Percentiles rank a stretch among this genome's conserved stretches.
Conservation (phyloP, 1,140 invertebrate genomes). For the Caenorhabditis brenneri region DNA sequence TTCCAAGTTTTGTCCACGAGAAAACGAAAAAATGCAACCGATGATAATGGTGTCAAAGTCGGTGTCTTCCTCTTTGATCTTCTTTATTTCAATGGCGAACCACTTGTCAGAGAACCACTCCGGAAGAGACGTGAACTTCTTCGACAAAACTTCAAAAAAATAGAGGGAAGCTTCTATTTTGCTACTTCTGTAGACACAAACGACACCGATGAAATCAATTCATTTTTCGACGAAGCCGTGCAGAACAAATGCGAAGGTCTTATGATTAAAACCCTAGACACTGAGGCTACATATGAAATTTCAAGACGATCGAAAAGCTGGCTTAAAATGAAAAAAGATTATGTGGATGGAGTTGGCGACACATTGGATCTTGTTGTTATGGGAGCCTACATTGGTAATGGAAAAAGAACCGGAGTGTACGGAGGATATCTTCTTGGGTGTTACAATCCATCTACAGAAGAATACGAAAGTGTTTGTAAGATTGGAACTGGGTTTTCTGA, state of each 20-base stretch:
- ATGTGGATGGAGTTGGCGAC: slow-evolving; percentile 91
- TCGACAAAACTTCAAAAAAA: slow-evolving; percentile 72
- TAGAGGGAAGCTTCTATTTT: slow-evolving; percentile 85
- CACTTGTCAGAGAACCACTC: slow-evolving; percentile 84
- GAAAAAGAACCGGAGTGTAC: slow-evolving; percentile 89
- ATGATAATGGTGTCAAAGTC: slow-evolving; percentile 79
- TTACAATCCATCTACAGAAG: slow-evolving; percentile 88
- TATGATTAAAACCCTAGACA: slow-evolving; percentile 95
- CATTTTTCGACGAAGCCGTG: slow-evolving; percentile 88
- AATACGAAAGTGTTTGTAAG: slow-evolving; percentile 90
- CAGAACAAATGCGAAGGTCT: slow-evolving; percentile 93
- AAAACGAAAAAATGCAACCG: slow-evolving; percentile 80
- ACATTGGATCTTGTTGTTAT: slow-evolving; percentile 91
- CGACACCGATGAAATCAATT: slow-evolving; percentile 88
- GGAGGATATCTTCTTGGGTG: slow-evolving; percentile 97
- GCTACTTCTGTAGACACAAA: slow-evolving; percentile 84
- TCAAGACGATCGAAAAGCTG: slow-evolving; percentile 89
- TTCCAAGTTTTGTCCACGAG: slow-evolving; percentile 95
- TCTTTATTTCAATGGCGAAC: slow-evolving; percentile 87
- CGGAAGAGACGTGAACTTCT: slow-evolving; percentile 80
- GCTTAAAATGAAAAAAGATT: slow-evolving; percentile 88
- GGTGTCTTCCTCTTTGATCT: slow-evolving; percentile 98
- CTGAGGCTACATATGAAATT: slow-evolving; percentile 95
- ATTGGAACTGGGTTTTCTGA: slow-evolving; percentile 97
- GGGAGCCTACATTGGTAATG: slow-evolving; percentile 90